These are phyloP conservation scores for Rhodeus uyekii DNA, from an alignment of 2,797 vertebrate genomes.

Conservation along the genomic window DNA sequence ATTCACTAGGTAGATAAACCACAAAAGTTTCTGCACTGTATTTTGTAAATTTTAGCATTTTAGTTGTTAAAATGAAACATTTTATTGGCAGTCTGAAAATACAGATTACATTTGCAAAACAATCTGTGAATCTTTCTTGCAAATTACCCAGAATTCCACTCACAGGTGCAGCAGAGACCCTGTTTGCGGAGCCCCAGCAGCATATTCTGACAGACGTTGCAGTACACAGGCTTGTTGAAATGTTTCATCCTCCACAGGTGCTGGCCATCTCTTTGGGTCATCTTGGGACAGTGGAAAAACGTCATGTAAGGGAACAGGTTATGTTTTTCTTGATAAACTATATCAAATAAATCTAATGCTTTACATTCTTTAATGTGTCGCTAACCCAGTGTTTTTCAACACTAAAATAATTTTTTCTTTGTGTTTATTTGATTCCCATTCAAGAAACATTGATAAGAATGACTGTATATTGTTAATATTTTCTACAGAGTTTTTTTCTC, in stretches of 20 bases:
- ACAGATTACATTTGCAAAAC: not conserved
- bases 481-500: too few relatives aligned
- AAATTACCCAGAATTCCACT: constrained; percentile 65
- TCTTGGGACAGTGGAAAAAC: constrained; percentile 67
- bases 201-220: constrained; percentile 88
- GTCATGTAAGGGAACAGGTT: not conserved
- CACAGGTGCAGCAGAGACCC: constrained; percentile 89
- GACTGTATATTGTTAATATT: too few relatives aligned
- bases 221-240: constrained; percentile 88
- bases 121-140: not conserved
- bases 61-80: not conserved
- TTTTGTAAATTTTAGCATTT: not conserved
- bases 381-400: too few relatives aligned
- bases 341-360: not conserved
- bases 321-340: not conserved
- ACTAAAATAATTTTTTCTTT: too few relatives aligned
- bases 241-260: constrained; percentile 93
- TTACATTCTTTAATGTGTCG: not conserved
- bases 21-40: not conserved
- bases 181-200: constrained; percentile 88
- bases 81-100: not conserved
- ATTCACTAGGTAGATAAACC: not conserved
- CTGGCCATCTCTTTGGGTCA: constrained; percentile 88
- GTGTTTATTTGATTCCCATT: too few relatives aligned
- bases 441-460: too few relatives aligned